Evolutionary conservation across 1,140 invertebrate species (phyloP).

Genomic region (Heliconius melpomene): DNA sequence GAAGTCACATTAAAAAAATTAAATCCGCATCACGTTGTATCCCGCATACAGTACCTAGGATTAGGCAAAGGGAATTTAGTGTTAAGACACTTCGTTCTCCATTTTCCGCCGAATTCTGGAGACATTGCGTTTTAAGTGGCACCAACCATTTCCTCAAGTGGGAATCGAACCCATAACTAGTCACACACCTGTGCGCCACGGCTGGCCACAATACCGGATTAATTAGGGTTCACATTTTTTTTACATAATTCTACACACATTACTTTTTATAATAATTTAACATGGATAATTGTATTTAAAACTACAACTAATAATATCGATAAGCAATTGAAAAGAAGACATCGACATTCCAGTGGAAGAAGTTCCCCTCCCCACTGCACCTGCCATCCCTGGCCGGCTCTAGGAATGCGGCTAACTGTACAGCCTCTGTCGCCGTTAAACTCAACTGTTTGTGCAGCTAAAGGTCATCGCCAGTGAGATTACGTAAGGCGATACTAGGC

Average conservation of each 20-base stretch:
- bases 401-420: conserved; percentile 78
- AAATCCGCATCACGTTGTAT: no score
- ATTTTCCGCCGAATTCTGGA: no score
- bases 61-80: no score
- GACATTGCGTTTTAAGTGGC: no score
- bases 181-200: no score
- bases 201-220: no score
- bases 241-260: no score
- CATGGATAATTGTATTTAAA: background rate
- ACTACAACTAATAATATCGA: conserved; percentile 14
- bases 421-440: conserved; percentile 74
- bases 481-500: conserved; percentile 35
- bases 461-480: conserved; percentile 52
- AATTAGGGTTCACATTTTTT: no score
- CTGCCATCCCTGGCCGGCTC: conserved; percentile 63
- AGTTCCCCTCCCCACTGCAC: conserved; percentile 51
- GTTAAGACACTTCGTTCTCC: no score
- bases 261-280: background rate
- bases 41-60: no score
- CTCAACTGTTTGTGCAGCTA: conserved; percentile 64
- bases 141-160: no score
- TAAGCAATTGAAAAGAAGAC: conserved; percentile 38
- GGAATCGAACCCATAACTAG: no score
- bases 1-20: background rate
- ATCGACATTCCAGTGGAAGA: conserved; percentile 58